Percentiles rank a stretch among this genome's conserved stretches.
Conservation (phyloP, 2,797 vertebrate species). For the Petrocephalus sullivani region DNA sequence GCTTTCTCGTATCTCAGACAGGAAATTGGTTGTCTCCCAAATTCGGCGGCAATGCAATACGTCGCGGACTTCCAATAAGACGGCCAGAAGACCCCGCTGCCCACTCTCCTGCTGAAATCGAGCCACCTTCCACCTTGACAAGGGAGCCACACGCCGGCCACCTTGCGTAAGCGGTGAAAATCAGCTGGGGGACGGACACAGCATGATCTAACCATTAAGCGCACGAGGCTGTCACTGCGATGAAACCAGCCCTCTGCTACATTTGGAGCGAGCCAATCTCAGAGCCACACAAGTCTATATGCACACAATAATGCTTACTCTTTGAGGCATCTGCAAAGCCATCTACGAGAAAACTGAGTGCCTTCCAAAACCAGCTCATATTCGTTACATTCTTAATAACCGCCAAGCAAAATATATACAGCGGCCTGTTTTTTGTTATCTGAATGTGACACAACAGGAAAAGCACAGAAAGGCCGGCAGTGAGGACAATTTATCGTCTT, state of each 20-base stretch:
- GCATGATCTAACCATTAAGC: neutral
- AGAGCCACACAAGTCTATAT: neutral
- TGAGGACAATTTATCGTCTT: neutral
- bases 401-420: neutral
- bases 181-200: neutral
- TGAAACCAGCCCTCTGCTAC: neutral
- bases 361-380: neutral
- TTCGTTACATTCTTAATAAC: neutral
- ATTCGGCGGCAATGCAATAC: neutral
- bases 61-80: neutral
- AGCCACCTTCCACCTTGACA: neutral
- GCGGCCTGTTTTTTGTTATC: neutral
- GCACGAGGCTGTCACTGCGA: neutral
- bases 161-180: neutral
- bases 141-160: neutral
- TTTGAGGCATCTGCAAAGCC: neutral
- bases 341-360: neutral
- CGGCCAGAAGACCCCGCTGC: neutral
- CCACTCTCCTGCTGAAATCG: neutral
- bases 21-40: slow-evolving; percentile 16
- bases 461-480: neutral
- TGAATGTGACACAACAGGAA: neutral
- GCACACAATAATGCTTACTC: neutral
- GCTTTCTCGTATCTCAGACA: neutral
- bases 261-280: neutral